Evolutionary conservation across 2,888 invertebrate species (phyloP).

Genomic region (Ennomos quercinarius): DNA sequence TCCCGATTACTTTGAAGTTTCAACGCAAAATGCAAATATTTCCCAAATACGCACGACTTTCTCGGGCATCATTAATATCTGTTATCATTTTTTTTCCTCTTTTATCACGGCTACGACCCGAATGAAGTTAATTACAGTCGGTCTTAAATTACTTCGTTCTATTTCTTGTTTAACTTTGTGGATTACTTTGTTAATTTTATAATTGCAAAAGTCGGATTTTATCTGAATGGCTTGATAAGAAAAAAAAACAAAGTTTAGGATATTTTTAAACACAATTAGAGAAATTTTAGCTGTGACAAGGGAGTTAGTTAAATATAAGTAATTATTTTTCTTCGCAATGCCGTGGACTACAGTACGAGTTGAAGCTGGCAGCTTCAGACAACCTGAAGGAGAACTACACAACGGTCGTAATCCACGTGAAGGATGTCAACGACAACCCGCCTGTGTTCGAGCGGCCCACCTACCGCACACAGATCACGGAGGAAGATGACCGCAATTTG

Average conservation of each 20-base stretch:
- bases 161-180: slow-evolving; percentile 55
- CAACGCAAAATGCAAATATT: slow-evolving; percentile 27
- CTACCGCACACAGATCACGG: slow-evolving; percentile 97
- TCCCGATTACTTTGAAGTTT: slow-evolving; percentile 36
- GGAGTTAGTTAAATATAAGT: slow-evolving; percentile 27
- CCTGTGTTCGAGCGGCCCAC: slow-evolving; percentile 98
- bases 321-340: slow-evolving; percentile 34
- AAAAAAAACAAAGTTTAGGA: slow-evolving; percentile 35
- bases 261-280: slow-evolving; percentile 27
- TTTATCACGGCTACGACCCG: slow-evolving; percentile 48
- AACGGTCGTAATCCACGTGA: slow-evolving; percentile 98
- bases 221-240: slow-evolving; percentile 38
- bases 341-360: slow-evolving; percentile 90
- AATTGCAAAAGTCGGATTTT: slow-evolving; percentile 56
- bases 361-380: slow-evolving; percentile 97
- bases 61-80: slow-evolving; percentile 36
- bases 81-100: slow-evolving; percentile 45
- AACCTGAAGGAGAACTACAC: slow-evolving; percentile 99
- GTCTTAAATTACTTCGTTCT: slow-evolving; percentile 53
- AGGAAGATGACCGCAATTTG: slow-evolving; percentile 97
- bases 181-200: slow-evolving; percentile 61
- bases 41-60: slow-evolving; percentile 26
- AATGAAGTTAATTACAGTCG: slow-evolving; percentile 60
- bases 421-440: slow-evolving; percentile 99
- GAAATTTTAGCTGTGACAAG: slow-evolving; percentile 28